Evolutionary conservation across 2,113 vertebrate species (phyloP).

Genomic region (Hassar affinis): DNA sequence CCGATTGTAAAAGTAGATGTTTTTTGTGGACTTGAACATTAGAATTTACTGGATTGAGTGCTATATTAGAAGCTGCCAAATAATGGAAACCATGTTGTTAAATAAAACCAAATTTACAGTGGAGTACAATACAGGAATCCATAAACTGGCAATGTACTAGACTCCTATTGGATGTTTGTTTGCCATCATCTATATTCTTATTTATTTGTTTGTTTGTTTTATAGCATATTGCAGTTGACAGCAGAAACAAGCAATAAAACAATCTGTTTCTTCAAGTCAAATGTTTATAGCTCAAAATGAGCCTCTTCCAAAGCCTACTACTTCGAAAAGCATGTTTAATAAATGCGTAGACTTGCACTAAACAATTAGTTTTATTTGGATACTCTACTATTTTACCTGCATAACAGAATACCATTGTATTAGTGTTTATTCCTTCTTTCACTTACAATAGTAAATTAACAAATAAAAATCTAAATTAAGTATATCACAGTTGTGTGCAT

Average conservation of each 20-base stretch:
- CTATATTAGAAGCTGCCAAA: not conserved
- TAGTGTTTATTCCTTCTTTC: not conserved
- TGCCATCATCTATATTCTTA: no score
- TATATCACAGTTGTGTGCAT: no score
- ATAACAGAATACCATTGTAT: not conserved
- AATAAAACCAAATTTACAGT: not conserved
- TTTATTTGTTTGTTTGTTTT: no score
- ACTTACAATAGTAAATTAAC: not conserved
- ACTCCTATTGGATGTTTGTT: not conserved
- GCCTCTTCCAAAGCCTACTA: no score
- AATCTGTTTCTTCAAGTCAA: no score
- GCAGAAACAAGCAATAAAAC: no score
- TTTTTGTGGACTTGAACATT: not conserved
- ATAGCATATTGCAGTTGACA: no score
- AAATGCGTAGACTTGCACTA: no score
- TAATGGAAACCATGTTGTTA: not conserved
- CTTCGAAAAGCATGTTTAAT: no score
- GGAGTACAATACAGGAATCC: not conserved
- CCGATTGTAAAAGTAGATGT: not conserved
- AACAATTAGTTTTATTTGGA: not conserved
- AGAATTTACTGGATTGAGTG: not conserved
- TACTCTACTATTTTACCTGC: not conserved
- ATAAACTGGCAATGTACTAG: not conserved
- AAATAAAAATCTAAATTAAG: not conserved
- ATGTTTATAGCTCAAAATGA: no score